Percentiles rank a stretch among this genome's conserved stretches.
These are phyloP conservation scores for Acanthisitta chloris DNA, from an alignment of 2,113 vertebrate genomes.

Conservation along the genomic window DNA sequence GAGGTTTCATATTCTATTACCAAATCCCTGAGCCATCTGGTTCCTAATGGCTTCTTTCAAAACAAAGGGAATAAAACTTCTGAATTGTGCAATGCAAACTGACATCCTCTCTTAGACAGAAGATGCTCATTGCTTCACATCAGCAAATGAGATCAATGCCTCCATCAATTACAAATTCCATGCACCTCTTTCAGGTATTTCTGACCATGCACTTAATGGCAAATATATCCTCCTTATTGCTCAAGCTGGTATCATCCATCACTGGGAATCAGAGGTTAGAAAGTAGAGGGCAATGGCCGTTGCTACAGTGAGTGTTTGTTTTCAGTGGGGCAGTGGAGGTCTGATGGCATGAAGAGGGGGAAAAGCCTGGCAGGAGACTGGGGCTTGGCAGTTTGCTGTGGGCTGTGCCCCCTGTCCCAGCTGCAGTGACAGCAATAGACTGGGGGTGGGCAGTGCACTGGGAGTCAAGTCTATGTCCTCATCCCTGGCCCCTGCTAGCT, in stretches of 20 bases:
- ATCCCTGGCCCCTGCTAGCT: neutral
- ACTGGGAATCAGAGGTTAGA: neutral
- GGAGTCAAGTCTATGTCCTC: neutral
- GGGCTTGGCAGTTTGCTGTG: neutral
- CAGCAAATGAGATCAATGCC: neutral
- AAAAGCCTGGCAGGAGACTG: rapidly evolving
- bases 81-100: constrained; percentile 38
- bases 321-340: neutral
- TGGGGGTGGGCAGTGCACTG: neutral
- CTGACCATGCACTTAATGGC: neutral
- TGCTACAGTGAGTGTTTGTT: neutral
- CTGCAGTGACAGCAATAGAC: neutral
- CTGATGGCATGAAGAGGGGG: neutral
- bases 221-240: neutral
- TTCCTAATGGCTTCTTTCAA: constrained; percentile 61
- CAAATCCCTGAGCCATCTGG: constrained; percentile 50
- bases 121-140: constrained; percentile 29
- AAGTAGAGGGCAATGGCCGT: neutral
- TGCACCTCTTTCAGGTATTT: neutral
- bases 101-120: constrained; percentile 7
- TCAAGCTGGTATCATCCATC: neutral
- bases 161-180: neutral
- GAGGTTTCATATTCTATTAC: constrained; percentile 39
- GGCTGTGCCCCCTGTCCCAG: neutral
- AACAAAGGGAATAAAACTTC: constrained; percentile 46